Base-by-base conservation (phyloP, 2,888 invertebrate genomes). In the Scaeva pyrastri region DNA sequence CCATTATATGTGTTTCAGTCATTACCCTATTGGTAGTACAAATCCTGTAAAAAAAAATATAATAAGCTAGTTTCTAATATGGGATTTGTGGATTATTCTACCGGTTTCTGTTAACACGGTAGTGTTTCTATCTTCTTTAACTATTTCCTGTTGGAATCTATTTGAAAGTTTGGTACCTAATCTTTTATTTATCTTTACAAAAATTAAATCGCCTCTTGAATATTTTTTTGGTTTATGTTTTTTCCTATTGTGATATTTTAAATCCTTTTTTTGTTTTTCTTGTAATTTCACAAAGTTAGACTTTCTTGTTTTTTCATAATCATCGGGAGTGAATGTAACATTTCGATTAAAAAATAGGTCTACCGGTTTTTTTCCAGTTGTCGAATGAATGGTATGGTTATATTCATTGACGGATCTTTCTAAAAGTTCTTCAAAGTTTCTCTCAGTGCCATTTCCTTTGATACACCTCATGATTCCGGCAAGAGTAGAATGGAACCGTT, bases 401-500 rank as follows among this genome's bases (percentile, higher is more conserved):
- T 88, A 86, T 72, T 71, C 72, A 14, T 76, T 55, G 6, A 74
- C 74, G 2, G 68, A 50, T 68, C 60, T 36, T 21, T 74, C 70
- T 8, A 81, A 60, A 2, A 75, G 56, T 70, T 75, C 81, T 19
- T 75, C 39, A 26, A 81, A 81, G 5, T 45, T 52, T 11, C 71
- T 19, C 12, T 70, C 48, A 10, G 14, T 16, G n/a, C 43, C 55
- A 14, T 75, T 50, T 31, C 8, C 21, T 76, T 80, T 76, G 2
- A 72, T 41, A 36, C 79, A 80, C 31, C 81, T 76, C 66, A 74
- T 60, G 31, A 86, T 62, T 56, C 81, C 77, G 3, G 80, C 16
- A 7, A 86, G 39, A 0, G 76, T 86, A 2, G 85, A 86, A 16
- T 80, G 80, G 23, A 86, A 81, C 10, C 73, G 43, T 45, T 88